phyloP scores from a whole-genome alignment of 1,140 invertebrate species.

The Laupala kohalensis region DNA sequence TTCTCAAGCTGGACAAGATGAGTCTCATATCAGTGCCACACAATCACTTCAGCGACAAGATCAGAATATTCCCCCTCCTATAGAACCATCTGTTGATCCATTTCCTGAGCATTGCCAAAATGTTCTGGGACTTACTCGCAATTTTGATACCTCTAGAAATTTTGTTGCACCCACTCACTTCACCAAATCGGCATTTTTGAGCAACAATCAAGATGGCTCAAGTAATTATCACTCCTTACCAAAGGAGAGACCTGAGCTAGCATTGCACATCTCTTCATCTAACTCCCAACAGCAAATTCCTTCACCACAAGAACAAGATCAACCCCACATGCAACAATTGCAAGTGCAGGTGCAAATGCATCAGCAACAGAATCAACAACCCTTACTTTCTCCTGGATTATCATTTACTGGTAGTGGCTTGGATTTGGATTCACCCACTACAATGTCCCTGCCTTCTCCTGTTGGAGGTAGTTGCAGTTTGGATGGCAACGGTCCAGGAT shows the following conservation, averaged over 20 bases:
- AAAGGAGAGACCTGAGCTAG: conserved; percentile 30
- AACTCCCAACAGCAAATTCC: conserved; percentile 11
- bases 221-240: conserved; percentile 10
- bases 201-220: background rate
- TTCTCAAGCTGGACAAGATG: conserved; percentile 28
- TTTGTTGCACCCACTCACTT: conserved; percentile 19
- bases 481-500: conserved; percentile 31
- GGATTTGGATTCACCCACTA: conserved; percentile 55
- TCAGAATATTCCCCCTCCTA: conserved; percentile 38
- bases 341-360: conserved; percentile 41
- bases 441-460: conserved; percentile 63
- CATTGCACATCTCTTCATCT: conserved; percentile 26
- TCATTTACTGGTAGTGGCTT: conserved; percentile 51
- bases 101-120: conserved; percentile 48
- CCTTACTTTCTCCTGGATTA: conserved; percentile 49
- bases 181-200: conserved; percentile 16
- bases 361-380: conserved; percentile 39
- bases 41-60: conserved; percentile 24
- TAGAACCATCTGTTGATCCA: conserved; percentile 50
- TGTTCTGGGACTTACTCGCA: conserved; percentile 31
- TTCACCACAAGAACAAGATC: conserved; percentile 11
- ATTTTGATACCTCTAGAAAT: conserved; percentile 30
- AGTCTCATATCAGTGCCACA: conserved; percentile 41
- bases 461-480: conserved; percentile 51
- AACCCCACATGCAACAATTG: conserved; percentile 17